Conservation (phyloP, 1,140 invertebrate genomes). For the Eupristina koningsbergeri region DNA sequence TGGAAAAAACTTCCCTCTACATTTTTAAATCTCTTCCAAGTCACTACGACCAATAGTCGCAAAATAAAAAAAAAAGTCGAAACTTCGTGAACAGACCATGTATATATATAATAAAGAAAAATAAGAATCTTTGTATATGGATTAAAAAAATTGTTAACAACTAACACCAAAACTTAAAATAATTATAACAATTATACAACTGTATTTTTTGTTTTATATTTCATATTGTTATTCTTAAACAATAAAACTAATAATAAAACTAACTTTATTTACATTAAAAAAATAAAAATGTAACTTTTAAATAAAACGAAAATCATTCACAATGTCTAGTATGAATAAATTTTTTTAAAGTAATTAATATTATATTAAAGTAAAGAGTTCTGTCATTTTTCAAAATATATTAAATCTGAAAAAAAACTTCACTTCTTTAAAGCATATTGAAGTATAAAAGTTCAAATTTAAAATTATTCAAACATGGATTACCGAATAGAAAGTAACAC, state of each 20-base stretch:
- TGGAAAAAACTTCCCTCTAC: no score
- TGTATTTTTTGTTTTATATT: background rate
- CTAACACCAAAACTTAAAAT: background rate
- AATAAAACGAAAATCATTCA: no score
- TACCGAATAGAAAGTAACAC: constrained; percentile 14
- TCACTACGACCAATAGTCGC: no score
- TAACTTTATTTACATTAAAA: no score
- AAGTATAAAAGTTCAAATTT: background rate
- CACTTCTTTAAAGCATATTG: background rate
- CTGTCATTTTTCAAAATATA: no score
- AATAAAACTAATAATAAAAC: background rate
- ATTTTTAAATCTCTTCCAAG: no score
- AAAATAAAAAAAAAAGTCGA: no score
- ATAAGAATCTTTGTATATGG: background rate
- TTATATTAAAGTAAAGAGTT: no score
- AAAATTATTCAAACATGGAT: constrained; percentile 20
- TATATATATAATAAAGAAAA: background rate
- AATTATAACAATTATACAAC: background rate
- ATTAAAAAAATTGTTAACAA: background rate
- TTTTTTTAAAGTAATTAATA: no score
- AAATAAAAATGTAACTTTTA: no score
- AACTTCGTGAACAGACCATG: no score
- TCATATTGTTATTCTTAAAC: background rate
- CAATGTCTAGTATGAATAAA: no score
- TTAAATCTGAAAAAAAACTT: background rate